Evolutionary conservation across 2,888 invertebrate genomes (phyloP).

Genomic region (Thecophora atra): DNA sequence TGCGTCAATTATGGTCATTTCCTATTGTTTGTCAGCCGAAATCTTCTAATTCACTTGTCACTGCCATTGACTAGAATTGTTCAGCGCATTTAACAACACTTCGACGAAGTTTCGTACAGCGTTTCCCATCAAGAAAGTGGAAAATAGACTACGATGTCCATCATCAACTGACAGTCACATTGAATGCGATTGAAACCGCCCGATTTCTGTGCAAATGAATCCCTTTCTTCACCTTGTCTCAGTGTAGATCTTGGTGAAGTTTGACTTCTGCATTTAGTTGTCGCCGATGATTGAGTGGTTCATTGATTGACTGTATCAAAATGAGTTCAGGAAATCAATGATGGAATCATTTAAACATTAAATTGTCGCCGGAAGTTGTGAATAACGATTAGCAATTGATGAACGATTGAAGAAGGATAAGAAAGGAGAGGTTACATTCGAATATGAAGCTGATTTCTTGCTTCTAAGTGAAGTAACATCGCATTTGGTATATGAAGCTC

Average conservation of each 20-base stretch:
- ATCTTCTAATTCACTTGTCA: constrained; percentile 30
- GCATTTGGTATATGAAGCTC: too few relatives aligned
- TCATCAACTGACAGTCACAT: constrained; percentile 26
- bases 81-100: constrained; percentile 13
- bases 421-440: too few relatives aligned
- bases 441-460: too few relatives aligned
- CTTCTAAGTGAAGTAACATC: too few relatives aligned
- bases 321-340: constrained; percentile 11
- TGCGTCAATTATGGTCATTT: too few relatives aligned
- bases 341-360: constrained; percentile 20
- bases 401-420: too few relatives aligned
- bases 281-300: constrained; percentile 6
- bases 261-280: constrained; percentile 13
- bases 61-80: constrained; percentile 28
- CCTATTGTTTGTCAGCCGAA: neutral
- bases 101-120: constrained; percentile 17
- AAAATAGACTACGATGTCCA: neutral
- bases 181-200: constrained; percentile 9
- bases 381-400: too few relatives aligned
- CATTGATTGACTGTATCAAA: neutral
- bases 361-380: constrained; percentile 21
- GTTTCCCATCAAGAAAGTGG: neutral
- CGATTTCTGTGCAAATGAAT: neutral
- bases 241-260: constrained; percentile 23
- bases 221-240: neutral